Conservation (phyloP, 2,113 vertebrate genomes). For the Colistium nudipinnis region DNA sequence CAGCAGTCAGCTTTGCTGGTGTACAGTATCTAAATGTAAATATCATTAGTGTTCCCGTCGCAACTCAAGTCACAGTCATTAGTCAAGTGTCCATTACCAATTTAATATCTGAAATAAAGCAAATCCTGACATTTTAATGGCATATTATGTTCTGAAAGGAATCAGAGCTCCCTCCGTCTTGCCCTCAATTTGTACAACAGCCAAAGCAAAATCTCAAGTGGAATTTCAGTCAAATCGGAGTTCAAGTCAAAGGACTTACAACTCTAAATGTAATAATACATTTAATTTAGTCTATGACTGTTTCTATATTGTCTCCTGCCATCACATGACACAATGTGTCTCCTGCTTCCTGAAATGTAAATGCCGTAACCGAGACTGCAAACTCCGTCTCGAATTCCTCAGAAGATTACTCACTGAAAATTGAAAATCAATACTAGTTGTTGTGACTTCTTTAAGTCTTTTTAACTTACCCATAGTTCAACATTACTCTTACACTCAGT, state of each 20-base stretch:
- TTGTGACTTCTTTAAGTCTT: no score
- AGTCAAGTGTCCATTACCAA: neutral
- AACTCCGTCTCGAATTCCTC: no score
- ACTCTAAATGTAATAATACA: neutral
- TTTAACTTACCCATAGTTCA: no score
- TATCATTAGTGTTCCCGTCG: conserved; percentile 5
- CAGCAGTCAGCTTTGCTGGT: neutral
- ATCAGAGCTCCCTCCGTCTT: neutral
- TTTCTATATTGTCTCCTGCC: neutral
- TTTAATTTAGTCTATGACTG: neutral
- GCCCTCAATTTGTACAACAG: neutral
- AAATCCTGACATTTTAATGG: conserved; percentile 17
- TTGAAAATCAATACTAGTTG: no score
- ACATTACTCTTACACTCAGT: no score
- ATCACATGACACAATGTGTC: neutral
- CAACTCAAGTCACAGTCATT: neutral
- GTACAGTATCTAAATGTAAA: conserved; percentile 21
- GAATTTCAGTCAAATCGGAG: neutral
- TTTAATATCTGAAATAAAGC: conserved; percentile 13
- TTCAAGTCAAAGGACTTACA: neutral
- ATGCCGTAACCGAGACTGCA: no score
- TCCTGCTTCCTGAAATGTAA: no score
- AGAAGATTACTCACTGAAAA: no score
- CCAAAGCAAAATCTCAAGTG: neutral
- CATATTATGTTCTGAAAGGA: conserved; percentile 2